phyloP scores from a whole-genome alignment of 2,113 vertebrate species.

The Epinephelus fuscoguttatus region DNA sequence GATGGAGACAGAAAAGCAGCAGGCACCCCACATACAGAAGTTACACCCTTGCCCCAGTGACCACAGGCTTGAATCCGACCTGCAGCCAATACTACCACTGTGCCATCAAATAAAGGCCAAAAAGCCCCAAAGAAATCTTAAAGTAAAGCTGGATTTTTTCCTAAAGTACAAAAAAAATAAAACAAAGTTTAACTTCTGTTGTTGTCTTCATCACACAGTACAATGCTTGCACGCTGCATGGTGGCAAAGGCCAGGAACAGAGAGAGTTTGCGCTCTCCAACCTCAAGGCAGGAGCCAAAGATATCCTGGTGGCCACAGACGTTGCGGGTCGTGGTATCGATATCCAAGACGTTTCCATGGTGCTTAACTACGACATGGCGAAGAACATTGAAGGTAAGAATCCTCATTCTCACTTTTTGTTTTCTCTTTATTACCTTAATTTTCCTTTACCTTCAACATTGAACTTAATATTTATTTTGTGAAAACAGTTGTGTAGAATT shows the following conservation, averaged over 20 bases:
- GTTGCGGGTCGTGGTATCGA: conserved; percentile 98
- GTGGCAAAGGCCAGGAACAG: conserved; percentile 98
- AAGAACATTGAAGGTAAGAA: conserved; percentile 97
- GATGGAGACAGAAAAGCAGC: too few species aligned
- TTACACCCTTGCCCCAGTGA: too few species aligned
- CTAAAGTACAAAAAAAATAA: background rate
- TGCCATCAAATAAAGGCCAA: too few species aligned
- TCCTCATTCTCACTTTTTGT: background rate
- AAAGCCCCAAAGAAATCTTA: too few species aligned
- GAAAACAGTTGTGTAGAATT: background rate
- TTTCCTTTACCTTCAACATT: background rate
- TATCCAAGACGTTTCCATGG: conserved; percentile 99
- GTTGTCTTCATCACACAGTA: conserved; percentile 84
- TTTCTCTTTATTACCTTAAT: background rate
- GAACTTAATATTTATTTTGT: background rate
- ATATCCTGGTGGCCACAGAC: conserved; percentile 98
- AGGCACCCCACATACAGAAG: too few species aligned
- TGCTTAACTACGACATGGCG: conserved; percentile 99
- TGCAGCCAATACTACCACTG: too few species aligned
- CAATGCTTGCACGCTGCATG: conserved; percentile 97
- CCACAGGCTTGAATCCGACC: too few species aligned
- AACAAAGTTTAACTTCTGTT: background rate
- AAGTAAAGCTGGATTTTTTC: background rate
- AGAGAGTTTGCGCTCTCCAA: conserved; percentile 98
- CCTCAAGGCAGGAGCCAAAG: conserved; percentile 97